Evolutionary conservation across 2,113 vertebrate genomes (phyloP), one percentile per base, ranked within the genome.

Genomic region (Callochromis pleurospilus): DNA sequence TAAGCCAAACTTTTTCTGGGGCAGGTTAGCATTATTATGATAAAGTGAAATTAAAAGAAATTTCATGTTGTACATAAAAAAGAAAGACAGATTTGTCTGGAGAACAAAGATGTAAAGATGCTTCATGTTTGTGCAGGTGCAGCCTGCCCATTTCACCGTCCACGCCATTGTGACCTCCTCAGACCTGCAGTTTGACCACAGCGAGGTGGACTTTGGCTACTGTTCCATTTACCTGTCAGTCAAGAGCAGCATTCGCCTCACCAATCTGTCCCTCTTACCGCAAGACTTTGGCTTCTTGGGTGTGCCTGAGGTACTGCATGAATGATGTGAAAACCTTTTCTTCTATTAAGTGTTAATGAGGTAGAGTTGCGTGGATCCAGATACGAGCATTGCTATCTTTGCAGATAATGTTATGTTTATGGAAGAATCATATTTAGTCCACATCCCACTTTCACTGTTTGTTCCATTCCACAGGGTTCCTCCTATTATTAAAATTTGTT

Each of bases 261-360:
- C 87, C 33, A 99, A 98, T 94, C 96, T 94, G 86, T 98, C 97
- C 15, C 95, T 99, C 24, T 91, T 99, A 82, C 97, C 97, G 11
- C 98, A 99, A 86, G 97, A 97, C 82, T 99, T 98, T 80, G 98
- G 98, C 17, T 99, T 99, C 86, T 62, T 98, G 84, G 89, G 90
- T 1, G 91, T 98, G 79, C 98, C 98, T 70, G 96, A 98, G 97
- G 98, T 99, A 94, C 45, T 26, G 14, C 19, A 45, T 5, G 8
- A 33, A 14, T 33, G 10, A 17, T 31, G 12, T 13, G 42, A 26
- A 80, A 53, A 21, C 10, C 12, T 51, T 19, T n/a, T 31, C 51
- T 49, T 81, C 15, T 33, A 10, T 65, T 85, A 85, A 73, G 65
- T 42, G 7, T 62, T 58, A 31, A 47, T 75, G 73, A 77, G 29